Evolutionary conservation across 1,140 invertebrate genomes (phyloP).

Genomic region (Stegodyphus dumicola): DNA sequence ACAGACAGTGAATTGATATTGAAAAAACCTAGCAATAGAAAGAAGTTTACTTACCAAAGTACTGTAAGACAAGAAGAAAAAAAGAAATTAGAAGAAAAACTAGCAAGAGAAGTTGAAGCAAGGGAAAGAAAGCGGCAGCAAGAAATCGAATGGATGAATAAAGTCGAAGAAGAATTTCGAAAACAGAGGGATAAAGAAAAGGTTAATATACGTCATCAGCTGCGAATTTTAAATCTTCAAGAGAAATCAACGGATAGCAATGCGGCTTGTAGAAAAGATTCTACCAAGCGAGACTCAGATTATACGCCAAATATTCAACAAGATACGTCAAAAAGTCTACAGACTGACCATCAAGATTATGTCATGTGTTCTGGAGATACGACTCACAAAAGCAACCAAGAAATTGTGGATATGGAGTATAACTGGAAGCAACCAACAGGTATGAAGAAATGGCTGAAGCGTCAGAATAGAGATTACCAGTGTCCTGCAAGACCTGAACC

Average conservation of each 20-base stretch:
- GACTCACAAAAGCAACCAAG: conserved; percentile 7
- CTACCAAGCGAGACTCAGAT: background rate
- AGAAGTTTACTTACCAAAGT: conserved; percentile 49
- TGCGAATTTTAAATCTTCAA: conserved; percentile 29
- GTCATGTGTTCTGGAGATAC: background rate
- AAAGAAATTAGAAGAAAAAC: conserved; percentile 36
- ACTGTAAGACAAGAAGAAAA: conserved; percentile 47
- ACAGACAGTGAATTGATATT: conserved; percentile 40
- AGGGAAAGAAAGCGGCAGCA: conserved; percentile 34
- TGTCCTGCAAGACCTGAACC: conserved; percentile 35
- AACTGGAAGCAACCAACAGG: conserved; percentile 75
- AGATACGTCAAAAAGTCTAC: background rate
- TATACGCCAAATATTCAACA: background rate
- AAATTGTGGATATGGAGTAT: conserved; percentile 4
- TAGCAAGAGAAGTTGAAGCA: conserved; percentile 39
- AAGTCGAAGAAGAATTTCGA: conserved; percentile 81
- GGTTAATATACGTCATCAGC: conserved; percentile 69
- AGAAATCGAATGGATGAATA: conserved; percentile 72
- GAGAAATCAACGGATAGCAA: background rate
- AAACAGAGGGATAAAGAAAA: conserved; percentile 80
- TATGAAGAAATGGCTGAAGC: conserved; percentile 56
- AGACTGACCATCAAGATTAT: background rate
- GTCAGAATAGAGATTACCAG: conserved; percentile 34
- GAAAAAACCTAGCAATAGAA: conserved; percentile 23
- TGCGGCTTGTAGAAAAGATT: background rate